Base-by-base conservation (phyloP, 2,888 invertebrate species). In the Platycnemis pennipes region DNA sequence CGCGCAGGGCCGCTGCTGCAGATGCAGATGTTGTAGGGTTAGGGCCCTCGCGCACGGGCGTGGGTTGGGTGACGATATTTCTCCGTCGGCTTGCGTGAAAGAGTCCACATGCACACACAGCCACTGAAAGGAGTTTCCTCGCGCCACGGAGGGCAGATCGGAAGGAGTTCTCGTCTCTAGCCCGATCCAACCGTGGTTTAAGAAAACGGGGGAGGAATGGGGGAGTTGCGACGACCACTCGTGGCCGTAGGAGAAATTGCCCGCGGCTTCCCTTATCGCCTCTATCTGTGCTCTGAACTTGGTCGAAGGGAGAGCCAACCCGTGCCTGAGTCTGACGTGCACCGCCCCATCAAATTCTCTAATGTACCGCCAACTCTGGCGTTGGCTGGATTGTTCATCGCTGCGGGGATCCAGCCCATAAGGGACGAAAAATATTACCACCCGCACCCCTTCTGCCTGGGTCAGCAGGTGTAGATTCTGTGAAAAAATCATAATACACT, bases 311-410 rank as follows among this genome's bases (percentile, higher is more conserved):
- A 31, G 77, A 77, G 77, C 77, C 77, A 77, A 13, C 77, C 37
- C 77, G 77, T 77, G 77, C 77, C 77, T 37, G 77, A 77, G 37
- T 63, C 63, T 63, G 63, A 63, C 63, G 63, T 63, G 63, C 77
- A 77, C 77, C 63, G 56, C 56, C 22, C 69, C 77, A 77, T 77
- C 77, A 77, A 77, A 77, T 77, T 77, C 37, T 77, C 77, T 77
- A 37, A 77, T 77, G 37, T 37, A 77, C 37, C 37, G 77, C 77
- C 31, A 1, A 77, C 31, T 56, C 56, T 3, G 56, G 56, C 56
- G 22, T 3, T 3, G 3, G 56, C 56, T n/a, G n/a, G n/a, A n/a
- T n/a, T n/a, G n/a, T n/a, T n/a, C n/a, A n/a, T n/a, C n/a, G n/a
- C n/a, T n/a, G n/a, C n/a, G 49, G 49, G 49, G 0, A 11, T 49